Conservation (phyloP, 2,113 vertebrate species). For the Madoqua kirkii region DNA sequence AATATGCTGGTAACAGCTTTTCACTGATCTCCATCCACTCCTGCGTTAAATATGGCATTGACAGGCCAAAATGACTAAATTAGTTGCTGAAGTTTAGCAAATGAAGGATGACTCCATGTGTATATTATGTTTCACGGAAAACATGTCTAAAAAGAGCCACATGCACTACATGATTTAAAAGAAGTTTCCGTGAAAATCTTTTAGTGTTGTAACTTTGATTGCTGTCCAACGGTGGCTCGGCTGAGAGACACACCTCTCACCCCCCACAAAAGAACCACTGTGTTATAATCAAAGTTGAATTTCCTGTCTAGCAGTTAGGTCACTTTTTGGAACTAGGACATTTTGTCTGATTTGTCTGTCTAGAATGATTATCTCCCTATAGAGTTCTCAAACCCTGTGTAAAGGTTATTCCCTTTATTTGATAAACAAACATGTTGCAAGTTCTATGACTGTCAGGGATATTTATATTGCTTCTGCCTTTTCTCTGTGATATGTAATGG, state of each 20-base stretch:
- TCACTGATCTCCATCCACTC: background rate
- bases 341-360: background rate
- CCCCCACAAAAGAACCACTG: background rate
- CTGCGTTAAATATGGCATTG: background rate
- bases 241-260: background rate
- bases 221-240: background rate
- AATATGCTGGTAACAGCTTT: background rate
- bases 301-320: background rate
- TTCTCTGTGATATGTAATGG: background rate
- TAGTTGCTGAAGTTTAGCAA: background rate
- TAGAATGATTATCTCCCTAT: background rate
- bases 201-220: background rate
- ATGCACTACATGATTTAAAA: background rate
- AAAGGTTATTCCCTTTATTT: background rate
- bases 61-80: too few species aligned
- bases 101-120: background rate
- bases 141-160: rapidly evolving
- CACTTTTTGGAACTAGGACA: background rate
- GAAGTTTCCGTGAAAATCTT: background rate
- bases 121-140: background rate
- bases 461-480: conserved; percentile 40
- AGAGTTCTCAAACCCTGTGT: background rate
- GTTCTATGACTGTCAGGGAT: background rate
- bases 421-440: conserved; percentile 9
- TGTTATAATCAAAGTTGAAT: background rate